Conservation (phyloP, 1,140 invertebrate genomes). For the Dryas iulia region DNA sequence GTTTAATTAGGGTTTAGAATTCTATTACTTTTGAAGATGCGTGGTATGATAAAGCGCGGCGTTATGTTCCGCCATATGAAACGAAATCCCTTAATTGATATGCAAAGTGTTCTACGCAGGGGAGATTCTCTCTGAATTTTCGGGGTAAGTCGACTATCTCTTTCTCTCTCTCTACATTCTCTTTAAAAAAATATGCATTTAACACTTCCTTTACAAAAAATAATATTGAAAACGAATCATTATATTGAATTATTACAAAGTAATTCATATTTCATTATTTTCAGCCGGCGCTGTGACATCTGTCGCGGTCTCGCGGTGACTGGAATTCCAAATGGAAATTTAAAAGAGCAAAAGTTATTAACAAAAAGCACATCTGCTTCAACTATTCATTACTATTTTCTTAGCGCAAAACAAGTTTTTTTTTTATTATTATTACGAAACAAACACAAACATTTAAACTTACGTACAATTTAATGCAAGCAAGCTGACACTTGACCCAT, state of each 20-base stretch:
- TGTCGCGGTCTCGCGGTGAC: neutral
- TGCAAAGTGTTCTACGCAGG: too few relatives aligned
- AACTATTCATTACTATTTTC: conserved; percentile 4
- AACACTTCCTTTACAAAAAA: too few relatives aligned
- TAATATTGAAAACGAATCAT: neutral
- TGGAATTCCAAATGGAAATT: conserved; percentile 2
- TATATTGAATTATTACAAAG: neutral
- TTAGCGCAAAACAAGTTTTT: neutral
- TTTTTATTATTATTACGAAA: conserved; percentile 19
- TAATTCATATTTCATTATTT: neutral
- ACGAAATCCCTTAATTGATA: too few relatives aligned
- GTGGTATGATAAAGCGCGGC: neutral
- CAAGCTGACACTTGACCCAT: conserved; percentile 28
- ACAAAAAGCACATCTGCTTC: neutral
- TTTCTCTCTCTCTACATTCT: neutral
- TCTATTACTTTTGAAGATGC: too few relatives aligned
- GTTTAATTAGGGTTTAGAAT: too few relatives aligned
- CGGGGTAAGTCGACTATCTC: too few relatives aligned
- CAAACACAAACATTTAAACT: conserved; percentile 22
- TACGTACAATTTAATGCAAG: conserved; percentile 30
- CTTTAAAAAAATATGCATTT: too few relatives aligned
- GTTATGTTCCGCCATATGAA: neutral
- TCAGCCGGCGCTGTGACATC: neutral
- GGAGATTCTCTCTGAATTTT: too few relatives aligned
- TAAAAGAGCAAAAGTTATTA: conserved; percentile 1